These are phyloP conservation scores for Gymnoscopelus braueri DNA, from an alignment of 2,797 vertebrate species.

Conservation along the genomic window DNA sequence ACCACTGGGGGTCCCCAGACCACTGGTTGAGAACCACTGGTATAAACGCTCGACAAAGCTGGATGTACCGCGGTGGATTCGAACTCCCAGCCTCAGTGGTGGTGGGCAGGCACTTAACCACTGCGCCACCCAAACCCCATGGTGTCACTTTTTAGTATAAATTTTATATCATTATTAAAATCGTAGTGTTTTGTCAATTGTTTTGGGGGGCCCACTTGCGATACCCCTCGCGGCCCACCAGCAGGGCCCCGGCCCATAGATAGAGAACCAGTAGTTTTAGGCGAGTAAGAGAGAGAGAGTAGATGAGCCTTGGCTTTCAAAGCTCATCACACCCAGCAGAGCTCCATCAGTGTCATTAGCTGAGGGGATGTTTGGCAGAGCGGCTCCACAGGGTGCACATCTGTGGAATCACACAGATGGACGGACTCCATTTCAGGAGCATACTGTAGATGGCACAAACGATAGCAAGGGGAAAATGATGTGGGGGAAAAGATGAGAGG, in stretches of 20 bases:
- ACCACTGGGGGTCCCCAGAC: no score
- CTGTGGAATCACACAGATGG: constrained; percentile 13
- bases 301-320: constrained; percentile 17
- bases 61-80: no score
- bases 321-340: constrained; percentile 19
- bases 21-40: no score
- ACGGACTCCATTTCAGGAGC: constrained; percentile 3
- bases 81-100: no score
- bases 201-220: no score
- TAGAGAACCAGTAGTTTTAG: not conserved
- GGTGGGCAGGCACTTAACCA: no score
- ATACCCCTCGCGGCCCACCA: no score
- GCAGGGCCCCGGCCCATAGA: not conserved
- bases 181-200: no score
- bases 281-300: constrained; percentile 1
- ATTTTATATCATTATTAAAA: no score
- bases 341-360: constrained; percentile 39
- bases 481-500: constrained; percentile 13
- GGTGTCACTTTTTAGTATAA: no score
- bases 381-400: not conserved
- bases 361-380: constrained; percentile 19
- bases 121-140: no score
- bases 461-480: constrained; percentile 1
- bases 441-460: not conserved
- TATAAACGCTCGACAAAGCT: no score